phyloP scores from a whole-genome alignment of 2,113 vertebrate genomes.

The Prolemur simus region DNA sequence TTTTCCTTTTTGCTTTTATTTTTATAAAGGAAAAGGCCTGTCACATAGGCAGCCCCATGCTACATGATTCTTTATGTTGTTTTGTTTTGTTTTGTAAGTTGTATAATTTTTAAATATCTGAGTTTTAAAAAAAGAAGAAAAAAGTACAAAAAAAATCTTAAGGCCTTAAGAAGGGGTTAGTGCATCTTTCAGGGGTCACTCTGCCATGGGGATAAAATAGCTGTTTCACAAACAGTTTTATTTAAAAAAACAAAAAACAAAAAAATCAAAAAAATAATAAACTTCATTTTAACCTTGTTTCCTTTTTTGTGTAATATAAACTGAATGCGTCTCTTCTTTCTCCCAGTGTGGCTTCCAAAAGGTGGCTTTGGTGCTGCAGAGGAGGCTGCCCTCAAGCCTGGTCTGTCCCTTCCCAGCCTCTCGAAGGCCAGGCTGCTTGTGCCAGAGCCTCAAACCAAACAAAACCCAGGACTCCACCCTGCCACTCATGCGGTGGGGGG shows the following conservation, averaged over 20 bases:
- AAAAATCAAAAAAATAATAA: constrained; percentile 86
- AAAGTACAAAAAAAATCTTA: constrained; percentile 80
- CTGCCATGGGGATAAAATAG: constrained; percentile 88
- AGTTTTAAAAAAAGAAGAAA: constrained; percentile 81
- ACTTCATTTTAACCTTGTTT: constrained; percentile 91
- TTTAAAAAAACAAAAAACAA: constrained; percentile 85
- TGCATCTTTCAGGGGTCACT: constrained; percentile 90
- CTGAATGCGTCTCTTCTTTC: constrained; percentile 69
- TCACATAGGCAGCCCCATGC: constrained; percentile 66
- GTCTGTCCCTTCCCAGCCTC: fast-evolving
- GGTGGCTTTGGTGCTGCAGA: neutral
- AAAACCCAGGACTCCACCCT: neutral
- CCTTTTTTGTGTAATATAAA: constrained; percentile 77
- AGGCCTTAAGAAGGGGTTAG: constrained; percentile 91
- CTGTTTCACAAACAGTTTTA: constrained; percentile 92
- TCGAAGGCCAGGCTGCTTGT: fast-evolving
- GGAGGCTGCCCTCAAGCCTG: neutral
- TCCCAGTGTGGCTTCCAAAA: neutral
- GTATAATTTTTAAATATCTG: constrained; percentile 85
- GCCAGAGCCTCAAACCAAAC: neutral
- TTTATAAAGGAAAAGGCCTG: constrained; percentile 79
- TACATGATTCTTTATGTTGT: constrained; percentile 71
- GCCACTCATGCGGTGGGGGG: fast-evolving
- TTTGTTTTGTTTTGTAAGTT: constrained; percentile 83
- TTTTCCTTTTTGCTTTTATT: constrained; percentile 63